Conservation (phyloP, 2,113 vertebrate genomes). For the Microcebus murinus region DNA sequence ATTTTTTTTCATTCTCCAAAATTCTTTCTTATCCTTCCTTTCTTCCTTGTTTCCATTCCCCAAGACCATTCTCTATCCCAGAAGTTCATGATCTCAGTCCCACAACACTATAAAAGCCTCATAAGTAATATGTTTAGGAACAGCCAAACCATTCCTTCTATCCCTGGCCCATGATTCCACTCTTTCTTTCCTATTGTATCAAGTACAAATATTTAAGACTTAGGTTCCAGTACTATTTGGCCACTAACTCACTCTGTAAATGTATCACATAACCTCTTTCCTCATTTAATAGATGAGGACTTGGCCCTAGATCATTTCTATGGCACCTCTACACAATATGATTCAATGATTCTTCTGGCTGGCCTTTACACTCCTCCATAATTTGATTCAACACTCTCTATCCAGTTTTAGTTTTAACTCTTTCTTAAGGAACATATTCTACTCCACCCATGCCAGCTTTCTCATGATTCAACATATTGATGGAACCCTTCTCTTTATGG, state of each 20-base stretch:
- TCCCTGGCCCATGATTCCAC: neutral
- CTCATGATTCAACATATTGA: neutral
- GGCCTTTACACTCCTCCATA: neutral
- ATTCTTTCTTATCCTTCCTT: neutral
- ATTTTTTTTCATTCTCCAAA: neutral
- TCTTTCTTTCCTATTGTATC: neutral
- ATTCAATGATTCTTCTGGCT: neutral
- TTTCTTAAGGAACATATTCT: neutral
- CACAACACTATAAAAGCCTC: neutral
- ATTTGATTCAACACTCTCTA: neutral
- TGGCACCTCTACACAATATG: neutral
- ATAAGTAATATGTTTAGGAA: neutral
- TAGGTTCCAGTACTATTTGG: neutral
- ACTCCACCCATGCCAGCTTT: neutral
- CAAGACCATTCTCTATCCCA: neutral
- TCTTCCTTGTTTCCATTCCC: neutral
- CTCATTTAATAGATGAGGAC: neutral
- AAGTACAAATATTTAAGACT: neutral
- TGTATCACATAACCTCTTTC: neutral
- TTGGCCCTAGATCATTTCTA: neutral
- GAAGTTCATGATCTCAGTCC: neutral
- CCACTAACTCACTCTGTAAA: neutral
- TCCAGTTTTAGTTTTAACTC: neutral
- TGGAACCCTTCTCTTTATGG: neutral
- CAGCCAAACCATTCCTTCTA: neutral